These are phyloP conservation scores for Clanis bilineata DNA, from an alignment of 2,888 invertebrate genomes.

Conservation along the genomic window DNA sequence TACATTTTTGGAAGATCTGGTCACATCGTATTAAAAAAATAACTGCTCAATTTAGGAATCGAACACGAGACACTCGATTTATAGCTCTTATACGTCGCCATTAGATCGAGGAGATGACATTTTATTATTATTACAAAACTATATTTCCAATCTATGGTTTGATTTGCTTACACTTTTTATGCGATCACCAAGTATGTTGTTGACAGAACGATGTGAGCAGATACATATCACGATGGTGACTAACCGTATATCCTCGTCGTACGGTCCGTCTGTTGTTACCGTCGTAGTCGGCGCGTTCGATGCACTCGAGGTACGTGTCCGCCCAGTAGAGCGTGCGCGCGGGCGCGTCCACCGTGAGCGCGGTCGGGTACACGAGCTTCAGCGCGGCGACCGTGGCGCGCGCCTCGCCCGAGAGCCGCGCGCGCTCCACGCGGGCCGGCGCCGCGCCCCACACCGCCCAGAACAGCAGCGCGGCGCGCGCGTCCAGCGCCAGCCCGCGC, in stretches of 20 bases:
- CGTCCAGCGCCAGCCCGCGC: slow-evolving; percentile 90
- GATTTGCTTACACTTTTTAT: too few relatives aligned
- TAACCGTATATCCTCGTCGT: slow-evolving; percentile 76
- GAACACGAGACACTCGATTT: too few relatives aligned
- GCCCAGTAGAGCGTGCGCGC: slow-evolving; percentile 89
- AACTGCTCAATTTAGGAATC: too few relatives aligned
- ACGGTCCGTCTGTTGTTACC: slow-evolving; percentile 85
- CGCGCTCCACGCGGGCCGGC: slow-evolving; percentile 85
- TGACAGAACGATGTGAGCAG: too few relatives aligned
- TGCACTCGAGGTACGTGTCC: slow-evolving; percentile 89
- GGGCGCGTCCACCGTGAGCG: slow-evolving; percentile 87
- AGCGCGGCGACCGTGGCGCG: slow-evolving; percentile 83
- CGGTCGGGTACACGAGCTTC: slow-evolving; percentile 90
- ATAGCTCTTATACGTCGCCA: too few relatives aligned
- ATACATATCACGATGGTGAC: too few relatives aligned
- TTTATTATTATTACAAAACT: too few relatives aligned
- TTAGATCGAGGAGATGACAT: too few relatives aligned
- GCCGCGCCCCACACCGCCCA: slow-evolving; percentile 88
- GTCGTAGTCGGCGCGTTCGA: slow-evolving; percentile 90
- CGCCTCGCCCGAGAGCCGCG: slow-evolving; percentile 84
- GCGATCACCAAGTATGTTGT: too few relatives aligned
- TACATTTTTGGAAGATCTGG: too few relatives aligned
- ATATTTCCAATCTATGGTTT: too few relatives aligned
- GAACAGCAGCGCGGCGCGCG: slow-evolving; percentile 83
- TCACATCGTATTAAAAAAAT: too few relatives aligned